These are phyloP conservation scores for Xanthostigma xanthostigma DNA, from an alignment of 2,888 invertebrate genomes.

Conservation along the genomic window DNA sequence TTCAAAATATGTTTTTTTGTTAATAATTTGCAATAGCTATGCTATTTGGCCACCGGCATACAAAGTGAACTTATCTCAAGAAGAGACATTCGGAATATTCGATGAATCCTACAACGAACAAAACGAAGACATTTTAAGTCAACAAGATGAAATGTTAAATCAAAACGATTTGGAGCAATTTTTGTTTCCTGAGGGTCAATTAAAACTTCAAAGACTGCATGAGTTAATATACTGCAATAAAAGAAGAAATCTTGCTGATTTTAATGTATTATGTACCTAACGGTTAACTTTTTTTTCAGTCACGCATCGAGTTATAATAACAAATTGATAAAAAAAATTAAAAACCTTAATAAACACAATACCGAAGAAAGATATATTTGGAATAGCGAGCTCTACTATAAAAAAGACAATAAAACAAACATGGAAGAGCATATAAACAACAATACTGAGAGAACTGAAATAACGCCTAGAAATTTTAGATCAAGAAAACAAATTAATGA, in stretches of 20 bases:
- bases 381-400: no score
- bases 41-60: constrained; percentile 25
- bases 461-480: no score
- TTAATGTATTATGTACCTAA: not conserved
- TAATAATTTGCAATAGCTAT: no score
- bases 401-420: no score
- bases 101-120: constrained; percentile 24
- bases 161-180: constrained; percentile 17
- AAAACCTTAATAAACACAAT: no score
- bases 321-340: no score
- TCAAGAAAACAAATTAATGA: not conserved
- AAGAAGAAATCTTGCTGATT: constrained; percentile 6
- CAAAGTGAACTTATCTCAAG: constrained; percentile 22
- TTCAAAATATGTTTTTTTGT: no score
- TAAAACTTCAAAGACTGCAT: constrained; percentile 24
- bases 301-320: no score
- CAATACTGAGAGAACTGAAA: no score
- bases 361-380: no score
- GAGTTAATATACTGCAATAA: constrained; percentile 22
- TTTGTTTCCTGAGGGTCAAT: constrained; percentile 17
- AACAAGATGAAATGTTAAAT: constrained; percentile 29
- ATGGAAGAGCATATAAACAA: no score
- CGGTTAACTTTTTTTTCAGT: no score
- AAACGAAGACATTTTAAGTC: constrained; percentile 24
- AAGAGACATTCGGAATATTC: constrained; percentile 25